These are phyloP conservation scores for Mythimna pallens DNA, from an alignment of 2,888 invertebrate species.

Conservation along the genomic window DNA sequence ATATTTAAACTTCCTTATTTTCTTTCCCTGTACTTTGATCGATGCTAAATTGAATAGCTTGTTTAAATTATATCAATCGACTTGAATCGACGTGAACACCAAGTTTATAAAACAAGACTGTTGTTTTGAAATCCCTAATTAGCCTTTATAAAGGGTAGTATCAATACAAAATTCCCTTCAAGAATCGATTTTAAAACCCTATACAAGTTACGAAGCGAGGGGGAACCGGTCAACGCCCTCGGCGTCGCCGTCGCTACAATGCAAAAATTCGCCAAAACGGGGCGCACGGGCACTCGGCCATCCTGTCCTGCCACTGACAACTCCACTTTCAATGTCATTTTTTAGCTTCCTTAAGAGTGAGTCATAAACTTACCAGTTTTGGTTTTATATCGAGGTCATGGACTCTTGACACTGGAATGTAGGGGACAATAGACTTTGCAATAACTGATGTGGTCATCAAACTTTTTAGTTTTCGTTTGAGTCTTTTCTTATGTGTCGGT, in stretches of 20 bases:
- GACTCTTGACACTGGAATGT: conserved; percentile 44
- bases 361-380: conserved; percentile 58
- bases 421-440: conserved; percentile 37
- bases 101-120: background rate
- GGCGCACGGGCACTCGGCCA: conserved; percentile 70
- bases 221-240: conserved; percentile 85
- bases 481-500: background rate
- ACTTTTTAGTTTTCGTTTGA: conserved; percentile 10
- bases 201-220: conserved; percentile 75
- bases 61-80: background rate
- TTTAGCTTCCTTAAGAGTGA: conserved; percentile 67
- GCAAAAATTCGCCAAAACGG: conserved; percentile 81
- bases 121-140: conserved; percentile 23
- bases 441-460: conserved; percentile 15
- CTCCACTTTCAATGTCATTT: conserved; percentile 71
- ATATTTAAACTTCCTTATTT: background rate
- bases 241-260: conserved; percentile 73
- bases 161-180: conserved; percentile 18
- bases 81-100: background rate
- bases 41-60: background rate
- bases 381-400: conserved; percentile 51
- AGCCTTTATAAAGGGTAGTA: conserved; percentile 19
- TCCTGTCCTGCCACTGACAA: conserved; percentile 66
- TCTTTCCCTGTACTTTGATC: background rate
- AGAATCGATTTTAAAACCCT: conserved; percentile 88